Evolutionary conservation across 1,140 invertebrate species (phyloP).

Genomic region (Drosophila gunungcola): DNA sequence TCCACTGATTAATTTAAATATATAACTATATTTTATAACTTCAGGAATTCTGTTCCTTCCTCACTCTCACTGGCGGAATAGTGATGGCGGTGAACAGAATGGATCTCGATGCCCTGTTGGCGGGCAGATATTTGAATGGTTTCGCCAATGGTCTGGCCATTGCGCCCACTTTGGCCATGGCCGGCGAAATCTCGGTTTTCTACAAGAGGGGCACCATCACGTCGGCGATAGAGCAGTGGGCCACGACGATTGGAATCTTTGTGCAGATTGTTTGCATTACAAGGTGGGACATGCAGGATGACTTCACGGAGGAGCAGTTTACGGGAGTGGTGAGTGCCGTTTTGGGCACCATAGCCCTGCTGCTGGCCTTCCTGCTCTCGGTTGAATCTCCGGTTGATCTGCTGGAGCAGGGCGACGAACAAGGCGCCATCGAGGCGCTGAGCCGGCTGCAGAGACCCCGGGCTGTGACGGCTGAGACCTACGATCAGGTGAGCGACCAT

Average conservation of each 20-base stretch:
- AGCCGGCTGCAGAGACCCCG: slow-evolving; percentile 59
- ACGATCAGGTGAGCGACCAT: slow-evolving; percentile 70
- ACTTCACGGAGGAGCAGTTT: slow-evolving; percentile 52
- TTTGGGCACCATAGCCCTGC: slow-evolving; percentile 44
- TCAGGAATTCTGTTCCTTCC: slow-evolving; percentile 54
- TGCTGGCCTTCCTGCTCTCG: slow-evolving; percentile 38
- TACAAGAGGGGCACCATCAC: slow-evolving; percentile 58
- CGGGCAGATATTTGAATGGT: slow-evolving; percentile 60
- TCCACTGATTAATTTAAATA: too few relatives aligned
- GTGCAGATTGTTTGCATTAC: slow-evolving; percentile 60
- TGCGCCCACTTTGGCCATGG: slow-evolving; percentile 53
- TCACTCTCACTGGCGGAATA: slow-evolving; percentile 51
- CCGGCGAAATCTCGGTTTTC: slow-evolving; percentile 57
- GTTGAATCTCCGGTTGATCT: slow-evolving; percentile 70
- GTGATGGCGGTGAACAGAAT: slow-evolving; percentile 18
- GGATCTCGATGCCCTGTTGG: slow-evolving; percentile 38
- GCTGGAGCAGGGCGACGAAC: slow-evolving; percentile 40
- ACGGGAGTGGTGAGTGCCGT: slow-evolving; percentile 51
- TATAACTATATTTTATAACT: neutral
- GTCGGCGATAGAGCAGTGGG: slow-evolving; percentile 55
- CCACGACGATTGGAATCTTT: slow-evolving; percentile 54
- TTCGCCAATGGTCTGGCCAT: slow-evolving; percentile 62
- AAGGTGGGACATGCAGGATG: slow-evolving; percentile 32
- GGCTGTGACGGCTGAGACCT: slow-evolving; percentile 65
- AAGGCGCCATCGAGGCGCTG: slow-evolving; percentile 60